Evolutionary conservation across 2,888 invertebrate genomes (phyloP).

Genomic region (Dynastes maya): DNA sequence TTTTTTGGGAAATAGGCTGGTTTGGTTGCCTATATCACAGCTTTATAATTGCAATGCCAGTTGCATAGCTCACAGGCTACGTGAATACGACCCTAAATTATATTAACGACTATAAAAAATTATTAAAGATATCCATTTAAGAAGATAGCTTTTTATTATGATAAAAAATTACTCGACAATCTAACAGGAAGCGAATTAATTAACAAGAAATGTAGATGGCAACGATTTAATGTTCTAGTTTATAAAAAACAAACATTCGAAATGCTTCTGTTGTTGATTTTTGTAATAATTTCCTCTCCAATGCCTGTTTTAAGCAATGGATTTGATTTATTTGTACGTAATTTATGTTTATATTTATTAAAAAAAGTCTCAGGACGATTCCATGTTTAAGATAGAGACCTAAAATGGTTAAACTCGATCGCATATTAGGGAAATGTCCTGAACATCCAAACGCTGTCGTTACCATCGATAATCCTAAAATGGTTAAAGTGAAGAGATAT

Average conservation of each 20-base stretch:
- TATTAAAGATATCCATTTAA: conserved; percentile 11
- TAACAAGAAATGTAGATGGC: neutral
- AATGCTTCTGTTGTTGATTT: neutral
- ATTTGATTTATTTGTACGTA: conserved; percentile 47
- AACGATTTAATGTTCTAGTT: neutral
- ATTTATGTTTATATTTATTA: neutral
- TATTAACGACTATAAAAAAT: neutral
- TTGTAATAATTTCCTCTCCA: neutral
- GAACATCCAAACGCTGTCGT: conserved; percentile 55
- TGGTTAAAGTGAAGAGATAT: conserved; percentile 54
- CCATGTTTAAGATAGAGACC: conserved; percentile 50
- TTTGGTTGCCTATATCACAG: neutral
- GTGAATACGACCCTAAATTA: neutral
- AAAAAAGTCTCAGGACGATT: conserved; percentile 4
- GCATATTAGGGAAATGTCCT: conserved; percentile 57
- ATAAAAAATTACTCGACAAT: neutral
- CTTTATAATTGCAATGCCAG: neutral
- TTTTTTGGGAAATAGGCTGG: too few relatives aligned
- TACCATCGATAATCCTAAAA: conserved; percentile 54
- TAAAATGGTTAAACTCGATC: conserved; percentile 58
- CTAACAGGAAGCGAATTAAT: neutral
- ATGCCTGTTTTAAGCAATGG: neutral
- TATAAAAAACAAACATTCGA: neutral
- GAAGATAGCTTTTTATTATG: neutral
- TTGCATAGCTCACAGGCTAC: neutral